Evolutionary conservation across 1,140 invertebrate species (phyloP), one percentile per base, ranked within the genome.

Genomic region (Stenopsyche tienmushanensis): DNA sequence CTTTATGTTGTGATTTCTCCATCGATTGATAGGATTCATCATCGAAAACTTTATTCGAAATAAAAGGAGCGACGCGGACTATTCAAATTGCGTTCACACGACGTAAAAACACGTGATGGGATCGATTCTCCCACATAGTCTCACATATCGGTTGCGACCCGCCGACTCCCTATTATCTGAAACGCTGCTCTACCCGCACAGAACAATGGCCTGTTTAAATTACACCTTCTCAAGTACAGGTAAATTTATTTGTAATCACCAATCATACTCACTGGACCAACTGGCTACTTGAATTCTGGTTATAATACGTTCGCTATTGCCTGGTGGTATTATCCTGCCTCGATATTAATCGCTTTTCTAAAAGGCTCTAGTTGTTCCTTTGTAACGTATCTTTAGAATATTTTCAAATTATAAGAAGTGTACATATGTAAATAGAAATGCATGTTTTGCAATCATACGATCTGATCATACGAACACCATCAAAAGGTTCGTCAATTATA

Each of bases 191-290:
- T 25, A 17, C 3, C 26, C 25, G n/a, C n/a, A 18, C 54, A 42
- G 26, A 60, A 60, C 57, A 60, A 60, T 60, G n/a, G 39, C 13
- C 26, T 45, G 41, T 21, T 60, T 60, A 45, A 60, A 60, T 60
- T 60, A 60, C 42, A 45, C 54, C 54, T 20, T 18, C n/a, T 23
- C 21, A 15, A 57, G 53, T 57, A 57, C 57, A 24, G 29, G 57
- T 44, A 59, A 59, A 44, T 59, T 59, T 59, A 59, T 59, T 59
- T 59, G 57, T 59, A 59, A 59, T 59, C 57, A 60, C 57, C 57
- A 60, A 60, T 60, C 57, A 60, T 60, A 60, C 20, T 25, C 57
- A 60, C 57, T 60, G 57, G 57, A 44, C 41, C 41, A 8, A 45
- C 21, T 45, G 39, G 57, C 57, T 60, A 60, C 57, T 60, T 45